A percentile compares a stretch with the other conserved stretches of the same genome.
These are phyloP conservation scores for Drosophila emarginata DNA, from an alignment of 2,888 invertebrate genomes.

Conservation along the genomic window DNA sequence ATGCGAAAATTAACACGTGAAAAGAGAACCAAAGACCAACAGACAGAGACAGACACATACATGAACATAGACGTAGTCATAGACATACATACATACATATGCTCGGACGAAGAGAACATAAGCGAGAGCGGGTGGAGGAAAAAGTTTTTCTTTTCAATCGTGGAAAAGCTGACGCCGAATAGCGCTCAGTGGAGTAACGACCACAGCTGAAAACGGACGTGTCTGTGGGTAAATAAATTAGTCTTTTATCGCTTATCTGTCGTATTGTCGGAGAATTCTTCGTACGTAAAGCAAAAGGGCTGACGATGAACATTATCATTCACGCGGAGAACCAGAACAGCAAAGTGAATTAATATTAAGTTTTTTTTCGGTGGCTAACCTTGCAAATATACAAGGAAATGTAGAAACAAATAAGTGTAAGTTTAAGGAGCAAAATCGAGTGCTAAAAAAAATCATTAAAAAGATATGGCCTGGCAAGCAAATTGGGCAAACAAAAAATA, in stretches of 20 bases:
- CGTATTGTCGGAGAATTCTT: slow-evolving; percentile 17
- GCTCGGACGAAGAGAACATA: slow-evolving; percentile 14
- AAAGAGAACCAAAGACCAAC: slow-evolving; percentile 16
- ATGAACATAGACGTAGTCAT: slow-evolving; percentile 11
- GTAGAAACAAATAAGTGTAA: slow-evolving; percentile 11
- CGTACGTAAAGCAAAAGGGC: slow-evolving; percentile 20
- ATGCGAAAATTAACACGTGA: slow-evolving; percentile 55
- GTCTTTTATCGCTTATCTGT: slow-evolving; percentile 15
- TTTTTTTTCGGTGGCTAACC: slow-evolving; percentile 29
- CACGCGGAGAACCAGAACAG: neutral
- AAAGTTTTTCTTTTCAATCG: slow-evolving; percentile 39
- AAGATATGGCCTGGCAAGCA: neutral
- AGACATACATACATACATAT: neutral
- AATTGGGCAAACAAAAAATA: neutral
- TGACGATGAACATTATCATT: slow-evolving; percentile 9
- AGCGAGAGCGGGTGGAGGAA: slow-evolving; percentile 30
- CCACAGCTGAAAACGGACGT: slow-evolving; percentile 80
- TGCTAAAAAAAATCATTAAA: neutral
- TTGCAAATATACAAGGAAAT: slow-evolving; percentile 31
- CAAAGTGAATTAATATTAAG: slow-evolving; percentile 28
- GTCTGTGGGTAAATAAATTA: slow-evolving; percentile 43
- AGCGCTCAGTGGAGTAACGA: slow-evolving; percentile 78
- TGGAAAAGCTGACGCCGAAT: slow-evolving; percentile 49
- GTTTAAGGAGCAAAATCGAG: neutral
- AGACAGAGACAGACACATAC: neutral